A percentile compares a stretch with the other conserved stretches of the same genome.
Conservation (phyloP, 2,888 invertebrate genomes). For the Acrobeloides nanus region DNA sequence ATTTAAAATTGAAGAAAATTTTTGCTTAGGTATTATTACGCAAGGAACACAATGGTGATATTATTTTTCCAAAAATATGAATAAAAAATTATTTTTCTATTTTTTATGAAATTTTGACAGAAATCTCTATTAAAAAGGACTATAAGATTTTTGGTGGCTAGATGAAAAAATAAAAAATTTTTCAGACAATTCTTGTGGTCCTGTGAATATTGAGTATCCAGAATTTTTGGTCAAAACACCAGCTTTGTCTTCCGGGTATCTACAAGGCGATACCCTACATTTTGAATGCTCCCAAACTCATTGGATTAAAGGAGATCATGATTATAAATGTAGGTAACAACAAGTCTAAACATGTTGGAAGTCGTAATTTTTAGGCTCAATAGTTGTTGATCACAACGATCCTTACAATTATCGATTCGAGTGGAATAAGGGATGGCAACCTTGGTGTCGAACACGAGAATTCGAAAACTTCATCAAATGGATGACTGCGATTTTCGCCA, state of each 20-base stretch:
- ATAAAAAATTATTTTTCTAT: no score
- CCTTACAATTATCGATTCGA: slow-evolving; percentile 48
- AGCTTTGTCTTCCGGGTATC: slow-evolving; percentile 33
- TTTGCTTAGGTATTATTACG: no score
- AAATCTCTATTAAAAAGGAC: no score
- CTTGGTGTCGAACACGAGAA: slow-evolving; percentile 50
- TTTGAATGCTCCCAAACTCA: slow-evolving; percentile 48
- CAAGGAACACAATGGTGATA: no score
- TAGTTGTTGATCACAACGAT: slow-evolving; percentile 40
- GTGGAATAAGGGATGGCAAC: slow-evolving; percentile 51
- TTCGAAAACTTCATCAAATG: slow-evolving; percentile 51
- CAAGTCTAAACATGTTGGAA: slow-evolving; percentile 16
- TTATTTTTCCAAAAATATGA: no score
- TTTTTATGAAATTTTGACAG: no score
- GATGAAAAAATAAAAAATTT: no score
- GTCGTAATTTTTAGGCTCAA: slow-evolving; percentile 14
- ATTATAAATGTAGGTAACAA: slow-evolving; percentile 34
- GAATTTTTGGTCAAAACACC: slow-evolving; percentile 43
- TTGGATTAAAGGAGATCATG: slow-evolving; percentile 39
- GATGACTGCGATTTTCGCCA: slow-evolving; percentile 41
- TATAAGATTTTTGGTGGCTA: no score
- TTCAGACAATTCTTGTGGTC: slow-evolving; percentile 50
- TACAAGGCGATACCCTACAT: slow-evolving; percentile 40
- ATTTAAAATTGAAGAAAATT: no score
- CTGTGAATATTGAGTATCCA: slow-evolving; percentile 51